Evolutionary conservation across 1,140 invertebrate genomes (phyloP), one percentile per base, ranked within the genome.

Genomic region (Cydia pomonella): DNA sequence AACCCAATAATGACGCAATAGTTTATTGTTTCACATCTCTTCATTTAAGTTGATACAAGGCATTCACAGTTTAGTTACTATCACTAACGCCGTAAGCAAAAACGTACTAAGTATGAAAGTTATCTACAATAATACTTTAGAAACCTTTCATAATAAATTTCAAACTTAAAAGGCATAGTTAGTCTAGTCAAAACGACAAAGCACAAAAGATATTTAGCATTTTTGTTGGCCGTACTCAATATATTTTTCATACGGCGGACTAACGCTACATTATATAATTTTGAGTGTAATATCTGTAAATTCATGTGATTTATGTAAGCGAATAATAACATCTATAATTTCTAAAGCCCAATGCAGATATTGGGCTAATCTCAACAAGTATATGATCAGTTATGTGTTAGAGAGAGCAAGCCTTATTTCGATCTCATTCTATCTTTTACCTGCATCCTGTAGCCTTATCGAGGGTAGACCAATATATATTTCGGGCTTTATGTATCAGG

Each of bases 31-130:
- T 4, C n/a, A 21, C n/a, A 21, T 59, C 53, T 59, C 53, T 59
- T 59, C 5, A 50, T 59, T 59, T 2, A 21, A 21, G 18, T 59
- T 59, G 23, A 59, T 59, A 59, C 53, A 59, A 59, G 18, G 53
- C 53, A 59, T 59, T 59, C 53, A 59, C 18, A 59, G 53, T 59
- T 59, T 23, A 59, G 53, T 59, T 59, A 59, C 53, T 59, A 59
- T 21, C 53, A 21, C 53, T 59, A 59, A 23, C 18, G 16, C n/a
- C 18, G 53, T 21, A 59, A 59, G 18, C 53, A 59, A 59, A 59
- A 21, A 59, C 2, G 18, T 59, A 21, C 18, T 50, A 21, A 23
- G 18, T 59, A 59, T 59, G 18, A 59, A 59, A 59, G n/a, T 59
- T 59, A 18, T 18, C n/a, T 59, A 59, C 18, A 21, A 59, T 23